Percentiles rank a stretch among this genome's conserved stretches.
These are phyloP conservation scores for Euphydryas editha DNA, from an alignment of 2,888 invertebrate genomes.

Conservation along the genomic window DNA sequence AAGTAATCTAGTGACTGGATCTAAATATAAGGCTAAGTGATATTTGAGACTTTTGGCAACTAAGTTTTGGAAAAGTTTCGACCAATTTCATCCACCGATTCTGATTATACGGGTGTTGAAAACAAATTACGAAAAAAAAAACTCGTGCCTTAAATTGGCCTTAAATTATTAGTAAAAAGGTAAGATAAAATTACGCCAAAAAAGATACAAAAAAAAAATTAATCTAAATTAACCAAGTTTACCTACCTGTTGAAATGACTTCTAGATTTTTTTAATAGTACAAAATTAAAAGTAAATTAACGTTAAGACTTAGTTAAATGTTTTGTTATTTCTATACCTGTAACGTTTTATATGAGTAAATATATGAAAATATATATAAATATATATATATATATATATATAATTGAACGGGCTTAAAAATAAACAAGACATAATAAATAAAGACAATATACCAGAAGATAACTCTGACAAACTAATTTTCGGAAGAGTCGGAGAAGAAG, in stretches of 20 bases:
- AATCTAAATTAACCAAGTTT: conserved; percentile 77
- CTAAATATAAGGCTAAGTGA: conserved; percentile 78
- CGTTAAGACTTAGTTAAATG: conserved; percentile 80
- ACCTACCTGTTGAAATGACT: conserved; percentile 79
- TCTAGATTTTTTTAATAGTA: conserved; percentile 83
- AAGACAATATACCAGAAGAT: conserved; percentile 60
- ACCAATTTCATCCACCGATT: conserved; percentile 78
- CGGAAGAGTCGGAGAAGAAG: conserved; percentile 32
- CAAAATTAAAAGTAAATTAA: conserved; percentile 82
- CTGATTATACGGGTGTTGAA: conserved; percentile 73
- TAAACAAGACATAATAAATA: conserved; percentile 60
- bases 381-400: conserved; percentile 66
- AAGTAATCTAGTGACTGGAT: conserved; percentile 81
- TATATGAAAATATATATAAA: conserved; percentile 57
- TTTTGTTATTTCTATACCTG: conserved; percentile 79
- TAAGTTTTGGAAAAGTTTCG: conserved; percentile 75
- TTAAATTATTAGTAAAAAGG: conserved; percentile 81
- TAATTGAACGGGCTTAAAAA: conserved; percentile 74
- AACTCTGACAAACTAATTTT: conserved; percentile 40
- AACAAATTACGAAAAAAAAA: conserved; percentile 65
- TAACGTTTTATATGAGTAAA: conserved; percentile 78
- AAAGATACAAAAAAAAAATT: conserved; percentile 61
- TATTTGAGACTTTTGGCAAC: conserved; percentile 77
- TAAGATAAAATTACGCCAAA: conserved; percentile 76
- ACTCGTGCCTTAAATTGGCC: conserved; percentile 84